Evolutionary conservation across 2,797 vertebrate species (phyloP), one percentile per base, ranked within the genome.

Genomic region (Hemibagrus guttatus): DNA sequence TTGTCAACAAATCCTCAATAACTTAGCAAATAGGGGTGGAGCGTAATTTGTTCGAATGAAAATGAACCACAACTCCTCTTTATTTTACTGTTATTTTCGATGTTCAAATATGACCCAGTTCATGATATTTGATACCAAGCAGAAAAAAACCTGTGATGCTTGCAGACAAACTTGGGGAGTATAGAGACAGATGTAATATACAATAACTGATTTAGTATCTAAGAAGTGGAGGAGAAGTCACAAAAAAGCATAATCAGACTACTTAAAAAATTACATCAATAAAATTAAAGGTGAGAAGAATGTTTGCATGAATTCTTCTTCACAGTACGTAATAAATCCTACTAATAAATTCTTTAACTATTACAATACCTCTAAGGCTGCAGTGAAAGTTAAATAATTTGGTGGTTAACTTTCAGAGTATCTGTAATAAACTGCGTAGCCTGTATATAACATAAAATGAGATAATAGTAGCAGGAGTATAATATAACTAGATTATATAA

Each of bases 1-100:
- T 96, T 95, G 95, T 96, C 92, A 95, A 97, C 94, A 96, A 95
- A 96, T 96, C 94, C 93, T 90, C 91, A 90, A 90, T 93, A 95
- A 95, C 92, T 96, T 89, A 75, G 93, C 95, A 96, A 97, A 97
- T 93, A 96, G 93, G 93, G 83, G 72, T 58, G 42, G 59, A 87
- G 85, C 88, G 52, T 76, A 89, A 86, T 92, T 91, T 91, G 85
- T 92, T 59, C 69, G 85, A 79, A 91, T 89, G 82, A 89, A 94
- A 91, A 92, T 86, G 85, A 89, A 89, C 91, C 80, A 88, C 90
- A 46, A 93, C 85, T 89, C 72, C 84, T 12, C 85, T 80, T 88
- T 71, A 84, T 85, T 80, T 87, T 81, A 63, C 31, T 75, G 46
- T 85, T 90, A 87, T 87, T 89, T 79, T 85, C 88, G 86, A 66